Conservation (phyloP, 2,797 vertebrate genomes). For the Sitta carolinensis region DNA sequence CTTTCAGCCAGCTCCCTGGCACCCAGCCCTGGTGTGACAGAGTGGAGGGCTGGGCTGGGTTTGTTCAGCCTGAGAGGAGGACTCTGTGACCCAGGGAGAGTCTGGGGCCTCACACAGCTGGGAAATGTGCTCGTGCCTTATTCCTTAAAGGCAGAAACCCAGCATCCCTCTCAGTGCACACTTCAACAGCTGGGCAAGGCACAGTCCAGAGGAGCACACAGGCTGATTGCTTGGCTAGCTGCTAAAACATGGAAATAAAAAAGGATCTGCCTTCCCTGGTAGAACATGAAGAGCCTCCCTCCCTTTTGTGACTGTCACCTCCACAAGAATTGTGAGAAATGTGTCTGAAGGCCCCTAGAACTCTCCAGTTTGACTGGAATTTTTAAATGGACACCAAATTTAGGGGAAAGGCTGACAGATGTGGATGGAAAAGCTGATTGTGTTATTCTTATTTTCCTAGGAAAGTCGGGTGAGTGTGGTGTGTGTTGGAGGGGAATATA, state of each 20-base stretch:
- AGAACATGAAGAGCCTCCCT: neutral
- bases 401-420: neutral
- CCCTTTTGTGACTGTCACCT: neutral
- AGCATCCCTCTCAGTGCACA: neutral
- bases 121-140: neutral
- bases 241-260: neutral
- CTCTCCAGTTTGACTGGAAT: neutral
- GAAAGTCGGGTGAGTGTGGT: neutral
- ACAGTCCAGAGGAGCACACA: neutral
- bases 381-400: neutral
- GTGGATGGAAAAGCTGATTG: neutral
- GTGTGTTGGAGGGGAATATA: neutral
- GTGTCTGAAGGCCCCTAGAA: neutral
- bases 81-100: neutral
- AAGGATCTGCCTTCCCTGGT: neutral
- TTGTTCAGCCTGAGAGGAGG: neutral
- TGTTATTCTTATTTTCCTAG: neutral
- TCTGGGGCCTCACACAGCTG: neutral
- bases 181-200: neutral
- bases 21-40: neutral
- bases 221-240: neutral
- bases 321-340: neutral
- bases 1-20: neutral
- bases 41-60: neutral
- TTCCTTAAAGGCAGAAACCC: neutral